Percentiles rank a stretch among this genome's conserved stretches.
phyloP scores from a whole-genome alignment of 2,113 vertebrate genomes.

The Pseudorasbora parva region DNA sequence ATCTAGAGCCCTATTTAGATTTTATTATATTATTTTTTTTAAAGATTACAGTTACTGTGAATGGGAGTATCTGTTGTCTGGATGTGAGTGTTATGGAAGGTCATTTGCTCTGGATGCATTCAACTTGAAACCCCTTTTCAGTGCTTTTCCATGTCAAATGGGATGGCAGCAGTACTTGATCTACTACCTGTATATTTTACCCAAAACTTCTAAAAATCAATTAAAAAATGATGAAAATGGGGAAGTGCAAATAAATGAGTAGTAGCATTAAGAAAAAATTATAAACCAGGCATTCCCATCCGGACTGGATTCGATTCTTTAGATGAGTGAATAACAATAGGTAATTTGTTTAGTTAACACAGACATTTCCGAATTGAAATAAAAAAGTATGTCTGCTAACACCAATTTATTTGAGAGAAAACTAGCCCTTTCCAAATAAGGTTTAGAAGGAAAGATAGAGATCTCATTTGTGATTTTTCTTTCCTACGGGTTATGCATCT shows the following conservation, averaged over 20 bases:
- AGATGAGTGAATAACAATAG: background rate
- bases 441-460: background rate
- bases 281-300: background rate
- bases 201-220: background rate
- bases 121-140: too few relatives aligned
- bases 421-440: background rate
- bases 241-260: background rate
- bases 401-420: background rate
- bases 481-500: background rate
- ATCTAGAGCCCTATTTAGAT: background rate
- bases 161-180: background rate
- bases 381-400: background rate
- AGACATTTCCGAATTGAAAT: background rate
- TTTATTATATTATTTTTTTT: background rate
- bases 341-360: background rate
- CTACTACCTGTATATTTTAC: background rate
- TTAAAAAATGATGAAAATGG: background rate
- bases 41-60: background rate
- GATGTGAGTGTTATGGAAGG: background rate
- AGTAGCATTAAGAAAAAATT: background rate
- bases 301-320: background rate
- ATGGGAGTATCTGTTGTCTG: background rate
- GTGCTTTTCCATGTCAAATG: background rate
- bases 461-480: conserved; percentile 8
- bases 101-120: background rate